Base-by-base conservation (phyloP, 2,797 vertebrate genomes). In the Anguilla marmorata region DNA sequence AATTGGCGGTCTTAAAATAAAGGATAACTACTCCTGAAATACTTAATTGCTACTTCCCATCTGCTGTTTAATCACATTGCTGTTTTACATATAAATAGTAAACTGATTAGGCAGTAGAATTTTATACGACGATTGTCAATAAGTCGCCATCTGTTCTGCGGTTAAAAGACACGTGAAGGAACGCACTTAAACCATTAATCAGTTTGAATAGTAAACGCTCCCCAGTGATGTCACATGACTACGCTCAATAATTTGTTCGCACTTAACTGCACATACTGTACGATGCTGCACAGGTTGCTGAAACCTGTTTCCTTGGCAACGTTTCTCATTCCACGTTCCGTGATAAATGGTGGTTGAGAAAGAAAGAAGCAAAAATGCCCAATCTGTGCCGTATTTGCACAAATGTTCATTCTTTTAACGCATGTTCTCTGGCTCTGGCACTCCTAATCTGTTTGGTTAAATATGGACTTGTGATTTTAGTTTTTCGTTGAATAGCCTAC, bases 71-170 rank as follows among this genome's bases (percentile, higher is more conserved):
- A 88, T 90, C 92, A 91, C 84, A 92, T 90, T 79, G 90, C 76
- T 84, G 87, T 92, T 94, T 93, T 90, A 92, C 91, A 93, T 92
- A 91, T 90, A 93, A 94, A 94, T 94, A 90, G 90, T 89, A 92
- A 93, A 93, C 88, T 90, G 92, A 94, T 91, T 92, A 91, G 91
- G 86, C 87, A 90, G 90, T 92, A 93, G 89, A 92, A 89, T 91
- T 83, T 91, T 84, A 91, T 91, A 93, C 89, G 89, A 90, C 93
- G 90, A 94, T 93, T 93, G 91, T 89, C 91, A 93, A 91, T 92
- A 89, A 92, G 91, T 93, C 60, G 63, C 92, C 94, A 93, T 93
- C 94, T 94, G 93, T 90, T 93, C 69, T 85, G 88, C 86, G 63
- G 85, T 87, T 86, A 87, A 5, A 50, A 85, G 58, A 48, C 30